Base-by-base conservation (phyloP, 2,888 invertebrate species). In the Temnothorax unifasciatus region DNA sequence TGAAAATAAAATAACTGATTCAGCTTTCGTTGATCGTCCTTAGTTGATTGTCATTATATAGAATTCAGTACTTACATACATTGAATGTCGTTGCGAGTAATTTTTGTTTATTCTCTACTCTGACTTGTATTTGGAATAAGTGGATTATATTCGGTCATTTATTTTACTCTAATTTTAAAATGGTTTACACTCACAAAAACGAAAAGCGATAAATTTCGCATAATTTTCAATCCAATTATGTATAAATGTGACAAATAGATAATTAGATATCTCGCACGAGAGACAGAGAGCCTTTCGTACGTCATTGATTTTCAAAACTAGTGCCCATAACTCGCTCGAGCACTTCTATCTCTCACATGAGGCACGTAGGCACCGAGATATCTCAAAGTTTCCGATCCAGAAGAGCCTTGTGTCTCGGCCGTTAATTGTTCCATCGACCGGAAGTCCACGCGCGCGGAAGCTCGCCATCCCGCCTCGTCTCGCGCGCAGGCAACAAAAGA, bases 391-490 rank as follows among this genome's bases (percentile, higher is more conserved):
- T 81, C 59, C 79, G 79, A 81, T 81, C 79, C 79, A 81, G 79
- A 74, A 81, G 44, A 76, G 25, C 54, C 82, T 57, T 63, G 79
- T 66, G 64, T 59, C 66, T 57, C 63, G 76, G 54, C 61, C 74
- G 77, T 86, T 86, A 86, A 86, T 86, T 85, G 85, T 85, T 82
- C 68, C 68, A 82, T 85, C 82, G 73, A 82, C 64, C 85, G 76
- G 76, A 82, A 75, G 71, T 68, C 50, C 64, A 66, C 52, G 82
- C 63, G 66, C 81, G 69, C 69, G 54, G 81, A 54, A 69, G 34
- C 82, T 63, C 44, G 41, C 81, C 44, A 61, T 34, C 47, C 25
- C 38, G 15, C n/a, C n/a, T 41, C 18, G 34, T 38, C 50, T 25
- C 69, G 38, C 77, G 47, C 73, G 61, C 21, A 29, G 66, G 85